Evolutionary conservation across 92 coral and sea anemone species (phyloP), one percentile per base, ranked within the genome.

Genomic region (Pocillopora grandis): DNA sequence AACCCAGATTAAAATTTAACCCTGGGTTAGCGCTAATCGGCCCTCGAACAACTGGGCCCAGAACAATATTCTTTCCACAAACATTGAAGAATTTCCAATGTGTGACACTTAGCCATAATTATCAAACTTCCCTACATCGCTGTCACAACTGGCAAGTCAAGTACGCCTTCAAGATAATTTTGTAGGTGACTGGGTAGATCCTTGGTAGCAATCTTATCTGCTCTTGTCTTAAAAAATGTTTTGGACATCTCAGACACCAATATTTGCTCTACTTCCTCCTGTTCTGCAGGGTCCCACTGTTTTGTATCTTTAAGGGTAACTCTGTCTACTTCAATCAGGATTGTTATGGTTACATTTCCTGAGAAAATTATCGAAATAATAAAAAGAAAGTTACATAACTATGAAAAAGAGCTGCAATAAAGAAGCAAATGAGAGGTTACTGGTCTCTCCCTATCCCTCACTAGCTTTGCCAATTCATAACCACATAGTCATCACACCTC

Each of bases 61-160:
- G 57, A 70, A 55, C 21, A 36, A 70, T 70, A 37, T n/a, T 70
- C 75, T 70, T 70, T 55, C 75, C 75, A 70, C 21, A 70, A 55
- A 8, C 23, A 52, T 70, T 70, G 52, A 36, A 70, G 75, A 35
- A 70, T 70, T 70, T 70, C 75, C 12, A 70, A 20, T 17, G 56
- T 15, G 75, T 19, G 23, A 70, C 56, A 70, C 55, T 70, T 20
- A 0, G 37, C 75, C 1, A 12, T 37, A 16, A 70, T 33, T 6
- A 70, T 37, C 10, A 70, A 37, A 37, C 75, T 70, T 16, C 75
- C 57, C 27, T 37, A 52, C 0, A 0, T 11, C 20, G 4, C 57
- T 36, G 21, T 42, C 13, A 35, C 57, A 33, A 15, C 12, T 4
- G 57, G 20, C 12, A 16, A 37, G 56, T 70, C 75, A 15, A 70